Evolutionary conservation across 1,140 invertebrate genomes (phyloP).

Genomic region (Drosophila bipectinata): DNA sequence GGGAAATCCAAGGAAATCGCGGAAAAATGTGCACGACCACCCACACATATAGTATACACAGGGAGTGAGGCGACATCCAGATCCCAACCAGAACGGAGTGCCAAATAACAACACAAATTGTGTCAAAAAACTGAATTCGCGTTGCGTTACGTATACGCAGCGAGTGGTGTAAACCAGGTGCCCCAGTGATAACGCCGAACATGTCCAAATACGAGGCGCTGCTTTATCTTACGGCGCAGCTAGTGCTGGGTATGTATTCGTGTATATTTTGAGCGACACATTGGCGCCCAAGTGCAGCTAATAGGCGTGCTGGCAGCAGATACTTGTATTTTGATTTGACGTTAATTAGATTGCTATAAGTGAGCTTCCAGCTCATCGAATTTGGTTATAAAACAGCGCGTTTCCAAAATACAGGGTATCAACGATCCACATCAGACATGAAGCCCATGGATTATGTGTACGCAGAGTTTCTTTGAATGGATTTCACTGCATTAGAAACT

Average conservation of each 20-base stretch:
- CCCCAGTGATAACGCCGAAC: conserved; percentile 58
- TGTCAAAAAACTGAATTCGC: conserved; percentile 13
- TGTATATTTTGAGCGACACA: conserved; percentile 14
- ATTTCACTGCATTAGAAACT: conserved; percentile 75
- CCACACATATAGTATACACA: conserved; percentile 46
- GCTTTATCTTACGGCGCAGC: conserved; percentile 71
- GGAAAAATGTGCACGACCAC: conserved; percentile 50
- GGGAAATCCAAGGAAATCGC: background rate
- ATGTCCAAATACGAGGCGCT: conserved; percentile 62
- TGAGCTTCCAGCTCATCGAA: background rate
- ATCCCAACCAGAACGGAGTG: conserved; percentile 29
- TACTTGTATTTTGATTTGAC: background rate
- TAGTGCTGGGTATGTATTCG: conserved; percentile 66
- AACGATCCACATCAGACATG: conserved; percentile 6
- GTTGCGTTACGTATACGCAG: conserved; percentile 67
- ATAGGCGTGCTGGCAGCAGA: conserved; percentile 10
- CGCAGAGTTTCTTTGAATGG: conserved; percentile 72
- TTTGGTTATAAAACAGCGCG: background rate
- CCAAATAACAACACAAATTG: conserved; percentile 32
- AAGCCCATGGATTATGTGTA: conserved; percentile 12
- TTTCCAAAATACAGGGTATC: conserved; percentile 12
- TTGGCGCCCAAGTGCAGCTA: conserved; percentile 20
- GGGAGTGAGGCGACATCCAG: conserved; percentile 16
- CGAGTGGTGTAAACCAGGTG: conserved; percentile 45
- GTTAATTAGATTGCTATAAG: background rate